A percentile compares a stretch with the other conserved stretches of the same genome.
Conservation (phyloP, 2,113 vertebrate genomes). For the Acanthisitta chloris region DNA sequence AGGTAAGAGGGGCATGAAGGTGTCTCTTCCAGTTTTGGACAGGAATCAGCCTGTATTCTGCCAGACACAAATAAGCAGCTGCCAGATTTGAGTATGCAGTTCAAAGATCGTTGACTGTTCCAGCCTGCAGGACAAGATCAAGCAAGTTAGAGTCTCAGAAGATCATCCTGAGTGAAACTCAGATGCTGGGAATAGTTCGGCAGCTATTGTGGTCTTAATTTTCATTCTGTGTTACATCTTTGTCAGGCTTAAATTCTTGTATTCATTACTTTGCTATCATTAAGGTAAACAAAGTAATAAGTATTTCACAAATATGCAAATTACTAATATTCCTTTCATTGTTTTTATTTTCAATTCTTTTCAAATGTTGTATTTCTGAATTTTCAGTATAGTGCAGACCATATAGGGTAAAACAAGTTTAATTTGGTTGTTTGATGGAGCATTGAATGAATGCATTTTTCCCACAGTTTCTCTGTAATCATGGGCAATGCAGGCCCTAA, state of each 20-base stretch:
- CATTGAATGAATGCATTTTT: not conserved
- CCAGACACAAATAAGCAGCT: not conserved
- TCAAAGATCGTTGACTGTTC: not conserved
- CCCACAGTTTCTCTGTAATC: not conserved
- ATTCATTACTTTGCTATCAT: not conserved
- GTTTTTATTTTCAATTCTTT: not conserved
- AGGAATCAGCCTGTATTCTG: not conserved
- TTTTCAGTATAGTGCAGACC: not conserved
- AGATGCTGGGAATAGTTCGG: not conserved
- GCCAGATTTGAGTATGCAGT: not conserved
- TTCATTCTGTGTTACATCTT: not conserved
- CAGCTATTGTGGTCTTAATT: not conserved
- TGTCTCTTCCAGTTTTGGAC: not conserved
- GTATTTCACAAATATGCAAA: not conserved
- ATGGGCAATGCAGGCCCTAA: not conserved
- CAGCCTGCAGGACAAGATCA: not conserved
- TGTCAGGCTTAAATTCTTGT: not conserved
- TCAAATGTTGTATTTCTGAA: not conserved
- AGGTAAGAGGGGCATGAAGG: not conserved
- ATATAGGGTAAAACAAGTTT: not conserved
- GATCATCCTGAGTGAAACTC: not conserved
- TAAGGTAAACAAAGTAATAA: not conserved
- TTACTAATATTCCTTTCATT: not conserved
- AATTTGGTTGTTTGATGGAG: not conserved
- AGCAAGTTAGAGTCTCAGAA: not conserved